Conservation (phyloP, 2,113 vertebrate species). For the Jaculus jaculus region DNA sequence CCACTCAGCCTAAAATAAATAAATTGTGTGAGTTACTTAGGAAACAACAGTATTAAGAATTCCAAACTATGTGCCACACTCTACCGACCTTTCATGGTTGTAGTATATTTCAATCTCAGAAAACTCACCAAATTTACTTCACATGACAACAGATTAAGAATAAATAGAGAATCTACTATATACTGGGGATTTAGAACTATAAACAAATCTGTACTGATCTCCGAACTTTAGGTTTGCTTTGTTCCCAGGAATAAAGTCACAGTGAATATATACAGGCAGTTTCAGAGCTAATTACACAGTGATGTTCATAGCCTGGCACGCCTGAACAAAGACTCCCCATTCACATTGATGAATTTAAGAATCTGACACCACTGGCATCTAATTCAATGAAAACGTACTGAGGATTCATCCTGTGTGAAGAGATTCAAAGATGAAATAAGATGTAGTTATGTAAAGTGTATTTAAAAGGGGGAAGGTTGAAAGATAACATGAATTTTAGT, state of each 20-base stretch:
- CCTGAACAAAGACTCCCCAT: neutral
- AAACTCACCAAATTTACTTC: conserved; percentile 12
- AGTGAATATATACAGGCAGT: neutral
- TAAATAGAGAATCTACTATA: neutral
- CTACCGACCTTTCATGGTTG: neutral
- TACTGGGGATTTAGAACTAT: neutral
- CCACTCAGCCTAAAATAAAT: too few relatives aligned
- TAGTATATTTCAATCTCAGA: neutral
- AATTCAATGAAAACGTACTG: too few relatives aligned
- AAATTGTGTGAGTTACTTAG: neutral
- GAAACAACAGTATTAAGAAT: neutral
- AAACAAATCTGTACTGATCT: neutral
- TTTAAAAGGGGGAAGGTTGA: too few relatives aligned
- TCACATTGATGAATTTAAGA: too few relatives aligned
- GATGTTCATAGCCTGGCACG: neutral
- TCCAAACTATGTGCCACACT: neutral
- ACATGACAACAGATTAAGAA: neutral
- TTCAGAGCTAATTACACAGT: conserved; percentile 1
- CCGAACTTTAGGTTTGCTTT: neutral
- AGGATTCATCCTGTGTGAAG: too few relatives aligned
- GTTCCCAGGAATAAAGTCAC: neutral
- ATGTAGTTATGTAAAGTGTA: too few relatives aligned
- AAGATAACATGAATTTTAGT: neutral
- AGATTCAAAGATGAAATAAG: too few relatives aligned
- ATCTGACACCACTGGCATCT: too few relatives aligned